phyloP scores from a whole-genome alignment of 2,888 invertebrate genomes.

The Isoperla grammatica region DNA sequence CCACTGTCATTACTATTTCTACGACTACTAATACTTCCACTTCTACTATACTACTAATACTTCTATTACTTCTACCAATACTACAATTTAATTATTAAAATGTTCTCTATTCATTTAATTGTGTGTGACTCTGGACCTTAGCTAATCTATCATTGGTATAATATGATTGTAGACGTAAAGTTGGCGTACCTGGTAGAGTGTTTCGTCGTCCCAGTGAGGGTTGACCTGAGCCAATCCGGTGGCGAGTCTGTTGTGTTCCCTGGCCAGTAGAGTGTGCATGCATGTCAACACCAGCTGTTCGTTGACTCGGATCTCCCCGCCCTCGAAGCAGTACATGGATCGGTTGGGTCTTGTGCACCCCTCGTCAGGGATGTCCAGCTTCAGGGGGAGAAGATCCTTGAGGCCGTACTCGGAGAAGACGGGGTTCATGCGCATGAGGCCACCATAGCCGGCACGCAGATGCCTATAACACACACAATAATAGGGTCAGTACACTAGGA shows the following conservation, averaged over 20 bases:
- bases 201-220: constrained; percentile 92
- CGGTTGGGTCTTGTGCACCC: constrained; percentile 85
- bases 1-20: too few species aligned
- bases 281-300: constrained; percentile 85
- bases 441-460: constrained; percentile 74
- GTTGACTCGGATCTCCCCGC: constrained; percentile 88
- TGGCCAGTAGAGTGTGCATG: constrained; percentile 86
- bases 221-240: constrained; percentile 69
- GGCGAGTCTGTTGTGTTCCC: constrained; percentile 86
- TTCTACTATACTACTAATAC: too few species aligned
- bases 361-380: constrained; percentile 85
- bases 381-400: constrained; percentile 80
- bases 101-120: too few species aligned
- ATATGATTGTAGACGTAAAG: too few species aligned
- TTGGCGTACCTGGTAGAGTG: constrained; percentile 67
- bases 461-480: constrained; percentile 55
- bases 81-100: too few species aligned
- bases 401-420: constrained; percentile 81
- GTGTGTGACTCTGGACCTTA: too few species aligned
- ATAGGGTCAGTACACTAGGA: neutral
- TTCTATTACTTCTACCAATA: too few species aligned
- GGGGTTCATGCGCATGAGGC: constrained; percentile 80
- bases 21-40: too few species aligned
- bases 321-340: constrained; percentile 90
- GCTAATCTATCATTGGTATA: too few species aligned